phyloP scores from a whole-genome alignment of 2,888 invertebrate genomes.

The Omphaloscelis lunosa region DNA sequence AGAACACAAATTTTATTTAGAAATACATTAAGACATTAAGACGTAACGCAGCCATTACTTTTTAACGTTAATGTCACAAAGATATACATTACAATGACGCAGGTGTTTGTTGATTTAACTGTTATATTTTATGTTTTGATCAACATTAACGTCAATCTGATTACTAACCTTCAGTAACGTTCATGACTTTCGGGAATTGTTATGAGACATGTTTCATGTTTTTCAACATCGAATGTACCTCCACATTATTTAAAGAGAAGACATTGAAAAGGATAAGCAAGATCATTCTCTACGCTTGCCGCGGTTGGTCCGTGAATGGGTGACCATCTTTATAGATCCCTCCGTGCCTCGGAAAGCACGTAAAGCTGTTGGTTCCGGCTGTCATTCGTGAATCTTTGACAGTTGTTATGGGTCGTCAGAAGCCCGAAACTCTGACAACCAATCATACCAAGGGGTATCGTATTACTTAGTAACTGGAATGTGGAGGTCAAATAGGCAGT shows the following conservation, averaged over 20 bases:
- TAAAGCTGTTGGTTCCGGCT: too few relatives aligned
- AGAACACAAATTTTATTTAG: slow-evolving; percentile 54
- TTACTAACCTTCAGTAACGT: background rate
- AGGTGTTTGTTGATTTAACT: slow-evolving; percentile 51
- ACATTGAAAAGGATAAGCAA: background rate
- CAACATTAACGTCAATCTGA: slow-evolving; percentile 43
- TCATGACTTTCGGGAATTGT: background rate
- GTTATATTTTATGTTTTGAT: slow-evolving; percentile 40
- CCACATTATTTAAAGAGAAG: background rate
- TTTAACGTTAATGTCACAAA: slow-evolving; percentile 49
- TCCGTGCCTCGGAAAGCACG: too few relatives aligned
- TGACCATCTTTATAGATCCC: too few relatives aligned
- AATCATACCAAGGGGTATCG: too few relatives aligned
- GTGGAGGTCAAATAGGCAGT: too few relatives aligned
- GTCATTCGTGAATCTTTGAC: too few relatives aligned
- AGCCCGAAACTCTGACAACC: too few relatives aligned
- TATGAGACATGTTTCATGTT: background rate
- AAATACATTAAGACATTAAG: slow-evolving; percentile 52
- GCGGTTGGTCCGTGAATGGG: too few relatives aligned
- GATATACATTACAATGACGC: slow-evolving; percentile 62
- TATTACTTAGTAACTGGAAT: too few relatives aligned
- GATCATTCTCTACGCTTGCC: background rate
- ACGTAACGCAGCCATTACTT: slow-evolving; percentile 48
- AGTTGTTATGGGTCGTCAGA: too few relatives aligned
- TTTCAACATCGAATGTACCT: background rate